Base-by-base conservation (phyloP, 2,113 vertebrate genomes). In the Siniperca knerii region DNA sequence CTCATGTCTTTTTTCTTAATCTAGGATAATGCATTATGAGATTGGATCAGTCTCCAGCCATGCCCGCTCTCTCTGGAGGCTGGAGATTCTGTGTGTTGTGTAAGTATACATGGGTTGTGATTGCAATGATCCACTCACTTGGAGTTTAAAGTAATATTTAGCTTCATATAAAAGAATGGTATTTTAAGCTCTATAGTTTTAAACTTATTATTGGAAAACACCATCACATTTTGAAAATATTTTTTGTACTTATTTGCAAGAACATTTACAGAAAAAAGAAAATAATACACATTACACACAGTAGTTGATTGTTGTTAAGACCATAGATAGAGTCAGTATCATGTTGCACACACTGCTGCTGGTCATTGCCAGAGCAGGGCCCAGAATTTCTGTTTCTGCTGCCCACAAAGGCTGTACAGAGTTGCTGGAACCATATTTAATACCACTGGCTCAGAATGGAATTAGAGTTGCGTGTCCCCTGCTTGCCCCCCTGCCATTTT, bases 31-130 rank as follows among this genome's bases (percentile, higher is more conserved):
- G 85, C 96, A 97, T 92, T 99, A 98, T 25, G 98, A 98, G 94
- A 97, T 95, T 3, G 97, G 97, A 42, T 96, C 96, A 8, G 97
- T 97, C 29, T 97, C 96, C 11, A 95, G 95, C 80, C 97, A 97
- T 0, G 98, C 98, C n/a, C 96, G 97, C 65, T 99, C 98, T 70
- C 97, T 99, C 37, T 99, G 98, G 98, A 96, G 97, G 85, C 92
- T 99, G 2, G 98, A 99, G 94, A 97, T 97, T 23, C 95, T 98
- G n/a, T 95, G 96, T 92, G 98, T 99, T 85, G 97, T 95, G 98
- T 99, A 96, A 97, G 98, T 97, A 90, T 71, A 66, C 3, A 37
- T 3, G 6, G 13, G 12, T 57, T 37, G 15, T 64, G 20, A 61
- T 33, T 37, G 15, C 60, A 16, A 61, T 33, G 12, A 61, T 70